phyloP scores from a whole-genome alignment of 1,140 invertebrate genomes.

The Euwallacea fornicatus region DNA sequence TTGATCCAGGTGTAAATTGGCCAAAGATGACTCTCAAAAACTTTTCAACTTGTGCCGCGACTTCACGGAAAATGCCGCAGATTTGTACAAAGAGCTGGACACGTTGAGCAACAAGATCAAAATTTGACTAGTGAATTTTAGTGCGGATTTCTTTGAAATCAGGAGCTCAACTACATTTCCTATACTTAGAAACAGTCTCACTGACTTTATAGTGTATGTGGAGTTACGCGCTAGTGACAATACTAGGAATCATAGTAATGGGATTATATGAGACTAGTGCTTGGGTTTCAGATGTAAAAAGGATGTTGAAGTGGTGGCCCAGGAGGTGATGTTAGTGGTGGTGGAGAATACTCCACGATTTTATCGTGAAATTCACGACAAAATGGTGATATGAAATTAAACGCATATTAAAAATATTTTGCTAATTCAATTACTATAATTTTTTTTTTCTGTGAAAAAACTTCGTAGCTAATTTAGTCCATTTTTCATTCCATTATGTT shows the following conservation, averaged over 20 bases:
- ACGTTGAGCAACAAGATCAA: conserved; percentile 22
- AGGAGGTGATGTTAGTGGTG: too few relatives aligned
- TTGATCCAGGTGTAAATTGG: conserved; percentile 18
- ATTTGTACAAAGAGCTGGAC: conserved; percentile 21
- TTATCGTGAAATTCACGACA: too few relatives aligned
- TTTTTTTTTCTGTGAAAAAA: too few relatives aligned
- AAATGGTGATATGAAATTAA: too few relatives aligned
- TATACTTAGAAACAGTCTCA: conserved; percentile 21
- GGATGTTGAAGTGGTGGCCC: too few relatives aligned
- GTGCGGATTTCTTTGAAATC: conserved; percentile 35
- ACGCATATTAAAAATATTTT: too few relatives aligned
- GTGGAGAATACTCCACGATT: too few relatives aligned
- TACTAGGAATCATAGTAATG: conserved; percentile 17
- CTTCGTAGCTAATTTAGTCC: too few relatives aligned
- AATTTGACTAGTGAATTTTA: conserved; percentile 24
- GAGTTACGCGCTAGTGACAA: conserved; percentile 23
- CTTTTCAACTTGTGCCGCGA: conserved; percentile 12
- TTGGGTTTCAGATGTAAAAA: too few relatives aligned
- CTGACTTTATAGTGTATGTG: conserved; percentile 32
- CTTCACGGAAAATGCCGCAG: conserved; percentile 16
- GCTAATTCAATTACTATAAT: too few relatives aligned
- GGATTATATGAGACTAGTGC: background rate
- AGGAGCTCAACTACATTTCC: conserved; percentile 31
- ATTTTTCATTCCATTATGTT: background rate
- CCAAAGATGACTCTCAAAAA: conserved; percentile 22